Conservation (phyloP, 2,888 invertebrate genomes). For the Parnassius smintheus region DNA sequence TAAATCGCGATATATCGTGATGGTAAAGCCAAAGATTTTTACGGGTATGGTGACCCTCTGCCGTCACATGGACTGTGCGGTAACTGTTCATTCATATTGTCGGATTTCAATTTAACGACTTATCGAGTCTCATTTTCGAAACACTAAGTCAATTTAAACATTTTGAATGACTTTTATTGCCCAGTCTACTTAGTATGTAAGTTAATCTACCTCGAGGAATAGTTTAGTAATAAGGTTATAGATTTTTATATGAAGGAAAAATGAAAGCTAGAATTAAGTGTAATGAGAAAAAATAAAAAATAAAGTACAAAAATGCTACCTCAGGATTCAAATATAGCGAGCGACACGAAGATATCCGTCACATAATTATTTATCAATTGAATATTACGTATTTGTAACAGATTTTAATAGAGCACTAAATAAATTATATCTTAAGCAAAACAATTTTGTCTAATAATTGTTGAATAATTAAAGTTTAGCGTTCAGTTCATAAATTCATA, state of each 20-base stretch:
- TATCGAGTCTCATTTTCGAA: constrained; percentile 23
- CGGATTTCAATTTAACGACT: constrained; percentile 12
- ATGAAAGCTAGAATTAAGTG: constrained; percentile 63
- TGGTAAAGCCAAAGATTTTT: constrained; percentile 82
- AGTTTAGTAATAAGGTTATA: constrained; percentile 68
- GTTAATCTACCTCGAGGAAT: constrained; percentile 80
- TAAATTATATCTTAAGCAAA: constrained; percentile 32
- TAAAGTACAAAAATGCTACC: constrained; percentile 80
- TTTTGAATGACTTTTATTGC: constrained; percentile 52
- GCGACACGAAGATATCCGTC: constrained; percentile 50
- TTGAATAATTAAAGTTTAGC: constrained; percentile 36
- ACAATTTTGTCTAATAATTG: constrained; percentile 38
- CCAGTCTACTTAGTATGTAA: constrained; percentile 62
- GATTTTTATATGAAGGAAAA: constrained; percentile 78
- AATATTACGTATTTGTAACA: constrained; percentile 36
- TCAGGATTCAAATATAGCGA: constrained; percentile 76
- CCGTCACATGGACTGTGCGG: constrained; percentile 72
- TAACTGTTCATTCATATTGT: constrained; percentile 45
- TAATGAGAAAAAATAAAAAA: constrained; percentile 66
- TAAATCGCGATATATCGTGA: constrained; percentile 79
- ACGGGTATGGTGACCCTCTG: constrained; percentile 82
- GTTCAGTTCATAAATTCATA: constrained; percentile 34
- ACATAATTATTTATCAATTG: constrained; percentile 46
- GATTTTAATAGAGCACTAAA: constrained; percentile 35
- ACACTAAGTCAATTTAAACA: constrained; percentile 28